A percentile compares a stretch with the other conserved stretches of the same genome.
Conservation (phyloP, 2,797 vertebrate species). For the Darevskia nairensis region DNA sequence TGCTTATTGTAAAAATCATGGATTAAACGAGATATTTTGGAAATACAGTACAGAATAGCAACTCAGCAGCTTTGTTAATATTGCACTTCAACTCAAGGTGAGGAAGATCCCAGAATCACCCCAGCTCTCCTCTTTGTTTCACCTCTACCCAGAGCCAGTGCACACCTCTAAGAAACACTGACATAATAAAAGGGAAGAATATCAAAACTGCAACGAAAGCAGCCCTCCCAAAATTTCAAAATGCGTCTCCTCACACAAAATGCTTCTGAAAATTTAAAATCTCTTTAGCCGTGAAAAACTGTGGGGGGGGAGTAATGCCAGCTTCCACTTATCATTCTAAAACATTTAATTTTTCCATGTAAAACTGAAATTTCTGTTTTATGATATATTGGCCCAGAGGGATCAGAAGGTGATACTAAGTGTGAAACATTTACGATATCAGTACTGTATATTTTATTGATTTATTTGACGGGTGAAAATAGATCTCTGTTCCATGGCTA, state of each 20-base stretch:
- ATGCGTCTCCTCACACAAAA: not conserved
- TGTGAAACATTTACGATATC: slow-evolving; percentile 74
- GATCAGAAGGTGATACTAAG: slow-evolving; percentile 63
- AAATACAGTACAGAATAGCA: too few relatives aligned
- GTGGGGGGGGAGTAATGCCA: slow-evolving; percentile 51
- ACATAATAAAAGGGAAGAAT: too few relatives aligned
- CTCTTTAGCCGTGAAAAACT: not conserved
- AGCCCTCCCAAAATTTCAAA: not conserved
- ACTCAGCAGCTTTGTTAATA: too few relatives aligned
- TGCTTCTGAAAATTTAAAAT: not conserved
- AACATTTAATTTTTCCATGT: slow-evolving; percentile 65
- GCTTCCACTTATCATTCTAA: slow-evolving; percentile 64
- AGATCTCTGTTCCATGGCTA: slow-evolving; percentile 65
- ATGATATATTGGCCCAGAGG: slow-evolving; percentile 66
- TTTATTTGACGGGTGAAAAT: slow-evolving; percentile 74
- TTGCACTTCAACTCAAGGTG: too few relatives aligned
- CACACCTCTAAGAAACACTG: too few relatives aligned
- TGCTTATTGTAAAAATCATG: too few relatives aligned
- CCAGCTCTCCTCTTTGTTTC: too few relatives aligned
- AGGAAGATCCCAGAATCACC: too few relatives aligned
- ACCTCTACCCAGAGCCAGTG: too few relatives aligned
- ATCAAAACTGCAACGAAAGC: too few relatives aligned
- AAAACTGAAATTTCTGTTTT: slow-evolving; percentile 69
- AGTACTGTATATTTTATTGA: slow-evolving; percentile 74
- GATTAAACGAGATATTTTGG: too few relatives aligned